Evolutionary conservation across 2,113 vertebrate species (phyloP).

Genomic region (Silurus asotus): DNA sequence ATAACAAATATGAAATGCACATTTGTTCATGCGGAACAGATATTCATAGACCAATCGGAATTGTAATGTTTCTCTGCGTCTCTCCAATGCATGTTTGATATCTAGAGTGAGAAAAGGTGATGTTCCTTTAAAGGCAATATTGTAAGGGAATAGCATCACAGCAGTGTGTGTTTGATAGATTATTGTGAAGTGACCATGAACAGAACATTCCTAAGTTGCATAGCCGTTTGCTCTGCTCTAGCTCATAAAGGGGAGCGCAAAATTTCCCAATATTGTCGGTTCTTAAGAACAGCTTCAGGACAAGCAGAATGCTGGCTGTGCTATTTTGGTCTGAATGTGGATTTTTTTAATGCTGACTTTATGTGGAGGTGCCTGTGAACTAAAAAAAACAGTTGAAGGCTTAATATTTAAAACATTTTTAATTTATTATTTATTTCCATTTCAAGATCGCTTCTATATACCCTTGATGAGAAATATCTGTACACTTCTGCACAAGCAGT

Average conservation of each 20-base stretch:
- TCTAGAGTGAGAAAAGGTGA: neutral
- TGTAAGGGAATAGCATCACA: conserved; percentile 18
- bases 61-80: neutral
- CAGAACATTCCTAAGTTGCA: neutral
- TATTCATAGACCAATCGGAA: neutral
- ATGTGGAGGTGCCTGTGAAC: neutral
- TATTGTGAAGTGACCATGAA: conserved; percentile 12
- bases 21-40: neutral
- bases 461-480: neutral
- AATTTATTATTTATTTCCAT: no score
- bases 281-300: neutral
- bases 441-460: neutral
- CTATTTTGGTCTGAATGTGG: neutral
- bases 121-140: conserved; percentile 28
- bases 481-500: neutral
- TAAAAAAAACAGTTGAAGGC: neutral
- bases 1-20: neutral
- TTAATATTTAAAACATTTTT: no score
- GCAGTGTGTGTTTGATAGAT: conserved; percentile 8
- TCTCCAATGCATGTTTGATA: conserved; percentile 12
- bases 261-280: neutral
- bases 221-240: neutral
- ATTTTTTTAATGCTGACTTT: conserved; percentile 26
- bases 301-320: neutral
- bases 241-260: neutral